Percentiles rank a stretch among this genome's conserved stretches.
Evolutionary conservation across 2,797 vertebrate species (phyloP).

Genomic region (Melopsittacus undulatus): DNA sequence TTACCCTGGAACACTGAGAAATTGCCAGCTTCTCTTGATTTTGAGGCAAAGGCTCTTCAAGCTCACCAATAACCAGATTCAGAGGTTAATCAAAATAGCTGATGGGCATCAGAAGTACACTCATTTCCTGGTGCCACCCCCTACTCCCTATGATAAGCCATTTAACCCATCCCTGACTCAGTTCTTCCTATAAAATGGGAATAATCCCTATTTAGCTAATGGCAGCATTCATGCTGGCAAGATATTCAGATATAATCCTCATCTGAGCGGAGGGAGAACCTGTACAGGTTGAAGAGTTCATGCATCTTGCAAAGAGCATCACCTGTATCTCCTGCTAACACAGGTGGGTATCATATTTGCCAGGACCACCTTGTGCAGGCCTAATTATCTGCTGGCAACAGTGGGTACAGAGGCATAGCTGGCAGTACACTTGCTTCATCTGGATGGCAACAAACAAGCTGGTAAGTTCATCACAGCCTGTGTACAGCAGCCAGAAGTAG

Average conservation of each 20-base stretch:
- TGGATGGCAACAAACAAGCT: slow-evolving; percentile 1
- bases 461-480: background rate
- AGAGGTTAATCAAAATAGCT: background rate
- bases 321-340: background rate
- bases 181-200: background rate
- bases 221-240: background rate
- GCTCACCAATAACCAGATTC: background rate
- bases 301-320: background rate
- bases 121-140: background rate
- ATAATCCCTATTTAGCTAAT: background rate
- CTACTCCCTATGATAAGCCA: background rate
- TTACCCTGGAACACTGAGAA: background rate
- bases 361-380: background rate
- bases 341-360: background rate
- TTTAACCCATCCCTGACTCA: background rate
- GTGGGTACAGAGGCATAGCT: background rate
- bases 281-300: background rate
- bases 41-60: background rate
- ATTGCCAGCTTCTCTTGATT: background rate
- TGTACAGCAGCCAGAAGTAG: background rate
- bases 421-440: background rate
- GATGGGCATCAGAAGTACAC: background rate
- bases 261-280: background rate
- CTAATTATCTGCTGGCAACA: background rate
- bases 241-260: background rate